Conservation (phyloP, 2,797 vertebrate genomes). For the Ambastaia sidthimunki region DNA sequence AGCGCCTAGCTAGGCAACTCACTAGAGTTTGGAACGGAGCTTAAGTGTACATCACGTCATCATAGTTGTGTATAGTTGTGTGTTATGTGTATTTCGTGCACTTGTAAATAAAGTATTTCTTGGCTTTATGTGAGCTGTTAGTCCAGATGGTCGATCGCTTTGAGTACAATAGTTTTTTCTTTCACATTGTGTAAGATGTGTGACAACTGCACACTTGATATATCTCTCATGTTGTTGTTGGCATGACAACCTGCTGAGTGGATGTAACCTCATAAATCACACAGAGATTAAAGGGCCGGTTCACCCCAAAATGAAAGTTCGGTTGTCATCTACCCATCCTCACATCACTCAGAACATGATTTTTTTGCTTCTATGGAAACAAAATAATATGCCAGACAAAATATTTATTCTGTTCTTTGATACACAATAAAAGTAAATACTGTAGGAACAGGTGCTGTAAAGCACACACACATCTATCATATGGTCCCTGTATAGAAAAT, state of each 20-base stretch:
- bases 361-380: not conserved
- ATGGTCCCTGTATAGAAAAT: no score
- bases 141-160: not conserved
- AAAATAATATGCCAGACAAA: no score
- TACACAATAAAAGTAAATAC: no score
- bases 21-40: constrained; percentile 20
- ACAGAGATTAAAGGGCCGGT: constrained; percentile 45
- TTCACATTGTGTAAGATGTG: constrained; percentile 6
- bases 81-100: not conserved
- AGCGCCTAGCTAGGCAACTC: not conserved
- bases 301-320: not conserved
- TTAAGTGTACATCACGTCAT: not conserved
- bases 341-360: not conserved
- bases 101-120: constrained; percentile 37
- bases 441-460: no score
- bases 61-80: not conserved
- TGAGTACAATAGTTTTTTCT: constrained; percentile 3
- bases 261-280: constrained; percentile 48
- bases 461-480: no score
- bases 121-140: constrained; percentile 24
- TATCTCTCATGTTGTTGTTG: constrained; percentile 24
- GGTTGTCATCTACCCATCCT: not conserved
- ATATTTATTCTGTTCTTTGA: no score
- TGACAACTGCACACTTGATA: constrained; percentile 29
- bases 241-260: constrained; percentile 43